A percentile compares a stretch with the other conserved stretches of the same genome.
phyloP scores from a whole-genome alignment of 2,113 vertebrate genomes.

The Tiliqua scincoides region DNA sequence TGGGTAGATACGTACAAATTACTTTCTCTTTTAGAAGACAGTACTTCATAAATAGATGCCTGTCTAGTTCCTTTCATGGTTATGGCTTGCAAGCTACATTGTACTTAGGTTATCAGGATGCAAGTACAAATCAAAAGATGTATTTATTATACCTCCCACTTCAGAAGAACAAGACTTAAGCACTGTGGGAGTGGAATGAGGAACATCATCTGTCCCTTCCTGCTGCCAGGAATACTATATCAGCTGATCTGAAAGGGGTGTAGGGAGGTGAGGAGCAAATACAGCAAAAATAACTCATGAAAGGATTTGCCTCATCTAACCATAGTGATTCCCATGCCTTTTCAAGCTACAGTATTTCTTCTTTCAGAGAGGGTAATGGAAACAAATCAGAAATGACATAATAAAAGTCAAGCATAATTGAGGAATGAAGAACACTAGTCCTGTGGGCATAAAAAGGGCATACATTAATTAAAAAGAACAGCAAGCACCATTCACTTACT shows the following conservation, averaged over 20 bases:
- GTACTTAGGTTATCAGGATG: background rate
- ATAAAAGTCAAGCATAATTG: background rate
- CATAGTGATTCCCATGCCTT: background rate
- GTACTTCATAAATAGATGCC: background rate
- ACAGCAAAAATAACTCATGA: background rate
- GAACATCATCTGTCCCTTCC: background rate
- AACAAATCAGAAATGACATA: background rate
- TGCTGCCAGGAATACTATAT: background rate
- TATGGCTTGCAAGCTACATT: background rate
- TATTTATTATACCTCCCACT: background rate
- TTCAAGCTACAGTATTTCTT: too few relatives aligned
- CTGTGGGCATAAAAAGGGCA: background rate
- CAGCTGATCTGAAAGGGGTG: background rate
- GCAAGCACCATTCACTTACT: background rate
- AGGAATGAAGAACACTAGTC: background rate
- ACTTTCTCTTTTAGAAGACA: background rate
- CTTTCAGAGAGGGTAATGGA: too few relatives aligned
- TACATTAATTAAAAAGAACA: background rate
- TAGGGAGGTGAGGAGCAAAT: background rate
- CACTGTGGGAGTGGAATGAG: background rate
- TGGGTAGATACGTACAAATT: background rate
- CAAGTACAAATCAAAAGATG: background rate
- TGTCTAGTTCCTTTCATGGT: background rate
- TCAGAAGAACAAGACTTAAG: background rate
- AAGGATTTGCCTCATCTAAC: background rate